phyloP scores from a whole-genome alignment of 2,797 vertebrate genomes.

The Dendrocincla fuliginosa region DNA sequence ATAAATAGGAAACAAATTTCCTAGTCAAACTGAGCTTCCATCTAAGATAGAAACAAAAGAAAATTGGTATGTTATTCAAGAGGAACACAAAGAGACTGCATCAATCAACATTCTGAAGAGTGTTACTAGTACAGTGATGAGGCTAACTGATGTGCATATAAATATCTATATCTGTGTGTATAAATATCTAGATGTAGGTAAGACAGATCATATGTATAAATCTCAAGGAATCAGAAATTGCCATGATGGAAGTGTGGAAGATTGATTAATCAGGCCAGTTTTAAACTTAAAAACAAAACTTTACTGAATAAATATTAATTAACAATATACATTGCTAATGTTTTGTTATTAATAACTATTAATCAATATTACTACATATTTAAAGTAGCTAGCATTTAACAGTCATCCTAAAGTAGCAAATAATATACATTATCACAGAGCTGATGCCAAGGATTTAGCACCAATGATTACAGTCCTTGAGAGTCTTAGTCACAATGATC shows the following conservation, averaged over 20 bases:
- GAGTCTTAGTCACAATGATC: neutral
- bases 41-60: neutral
- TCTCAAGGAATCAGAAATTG: neutral
- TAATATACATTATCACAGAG: neutral
- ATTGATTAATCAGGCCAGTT: slow-evolving; percentile 4
- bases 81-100: neutral
- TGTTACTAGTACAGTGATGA: neutral
- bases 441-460: neutral
- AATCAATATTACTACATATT: neutral
- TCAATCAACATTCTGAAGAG: neutral
- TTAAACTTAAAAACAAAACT: slow-evolving; percentile 25
- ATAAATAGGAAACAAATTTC: neutral
- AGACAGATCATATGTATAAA: neutral
- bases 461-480: neutral
- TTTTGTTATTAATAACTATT: neutral
- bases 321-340: neutral
- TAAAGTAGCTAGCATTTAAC: neutral
- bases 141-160: neutral
- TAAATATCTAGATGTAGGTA: neutral
- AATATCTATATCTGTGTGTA: neutral
- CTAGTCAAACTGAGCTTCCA: neutral
- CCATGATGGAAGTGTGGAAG: rapidly evolving
- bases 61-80: neutral
- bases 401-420: neutral
- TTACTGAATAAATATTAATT: slow-evolving; percentile 36